Conservation (phyloP, 1,140 invertebrate genomes). For the Ceratosolen fusciceps region DNA sequence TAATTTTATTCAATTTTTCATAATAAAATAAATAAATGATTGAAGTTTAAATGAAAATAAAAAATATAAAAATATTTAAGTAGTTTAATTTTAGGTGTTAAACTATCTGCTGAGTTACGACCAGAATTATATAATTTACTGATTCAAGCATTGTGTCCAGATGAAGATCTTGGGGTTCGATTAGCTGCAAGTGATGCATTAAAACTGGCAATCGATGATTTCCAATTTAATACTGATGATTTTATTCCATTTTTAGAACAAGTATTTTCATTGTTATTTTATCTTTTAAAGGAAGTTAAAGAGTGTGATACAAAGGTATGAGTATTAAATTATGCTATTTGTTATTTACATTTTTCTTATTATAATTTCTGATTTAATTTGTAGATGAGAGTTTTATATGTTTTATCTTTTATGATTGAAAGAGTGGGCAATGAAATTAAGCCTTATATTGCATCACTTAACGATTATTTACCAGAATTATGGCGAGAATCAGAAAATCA, state of each 20-base stretch:
- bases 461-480: constrained; percentile 86
- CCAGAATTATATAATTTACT: constrained; percentile 87
- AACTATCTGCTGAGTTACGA: constrained; percentile 83
- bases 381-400: constrained; percentile 89
- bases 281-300: constrained; percentile 86
- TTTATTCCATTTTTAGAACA: constrained; percentile 87
- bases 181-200: constrained; percentile 85
- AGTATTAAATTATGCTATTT: constrained; percentile 10
- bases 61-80: neutral
- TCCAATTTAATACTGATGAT: constrained; percentile 89
- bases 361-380: constrained; percentile 53
- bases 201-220: constrained; percentile 89
- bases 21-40: neutral
- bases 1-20: too few relatives aligned
- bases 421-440: constrained; percentile 83
- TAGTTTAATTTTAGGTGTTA: constrained; percentile 75
- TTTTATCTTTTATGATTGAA: constrained; percentile 92
- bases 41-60: neutral
- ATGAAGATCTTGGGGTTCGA: constrained; percentile 88
- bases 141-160: constrained; percentile 78
- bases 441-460: constrained; percentile 79
- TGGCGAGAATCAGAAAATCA: constrained; percentile 91
- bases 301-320: constrained; percentile 95
- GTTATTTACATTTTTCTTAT: neutral
- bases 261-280: constrained; percentile 84